Evolutionary conservation across 2,113 vertebrate species (phyloP).

Genomic region (Arizona elegans): DNA sequence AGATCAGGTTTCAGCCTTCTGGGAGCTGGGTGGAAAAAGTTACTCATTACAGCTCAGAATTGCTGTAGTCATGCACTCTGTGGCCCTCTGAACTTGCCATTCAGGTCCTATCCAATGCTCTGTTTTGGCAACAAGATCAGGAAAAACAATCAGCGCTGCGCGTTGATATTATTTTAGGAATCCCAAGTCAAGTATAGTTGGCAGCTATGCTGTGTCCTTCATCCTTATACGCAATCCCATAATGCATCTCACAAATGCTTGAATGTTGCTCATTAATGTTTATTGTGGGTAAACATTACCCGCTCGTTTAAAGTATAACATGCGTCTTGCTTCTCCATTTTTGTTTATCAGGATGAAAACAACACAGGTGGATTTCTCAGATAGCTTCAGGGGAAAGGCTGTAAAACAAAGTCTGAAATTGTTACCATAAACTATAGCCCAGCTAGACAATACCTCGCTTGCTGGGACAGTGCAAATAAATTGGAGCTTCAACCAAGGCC

Average conservation of each 20-base stretch:
- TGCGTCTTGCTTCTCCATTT: not conserved
- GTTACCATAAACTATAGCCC: not conserved
- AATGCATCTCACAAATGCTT: not conserved
- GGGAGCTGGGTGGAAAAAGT: not conserved
- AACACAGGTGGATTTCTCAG: not conserved
- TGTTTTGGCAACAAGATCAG: not conserved
- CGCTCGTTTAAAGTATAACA: not conserved
- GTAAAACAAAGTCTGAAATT: not conserved
- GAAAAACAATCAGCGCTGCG: not conserved
- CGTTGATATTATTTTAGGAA: not conserved
- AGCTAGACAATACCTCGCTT: too few species aligned
- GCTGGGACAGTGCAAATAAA: not conserved
- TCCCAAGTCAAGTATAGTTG: not conserved
- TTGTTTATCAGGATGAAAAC: not conserved
- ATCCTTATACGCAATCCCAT: not conserved
- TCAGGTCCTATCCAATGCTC: not conserved
- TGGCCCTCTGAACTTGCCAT: conserved; percentile 1
- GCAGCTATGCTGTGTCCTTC: not conserved
- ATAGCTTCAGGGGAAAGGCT: not conserved
- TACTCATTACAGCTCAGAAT: not conserved
- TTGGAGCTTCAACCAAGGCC: not conserved
- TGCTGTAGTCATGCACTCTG: not conserved
- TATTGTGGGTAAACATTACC: too few species aligned
- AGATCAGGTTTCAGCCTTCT: conserved; percentile 2
- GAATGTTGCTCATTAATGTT: not conserved